phyloP scores from a whole-genome alignment of 2,797 vertebrate genomes.

The Sciurus vulgaris region DNA sequence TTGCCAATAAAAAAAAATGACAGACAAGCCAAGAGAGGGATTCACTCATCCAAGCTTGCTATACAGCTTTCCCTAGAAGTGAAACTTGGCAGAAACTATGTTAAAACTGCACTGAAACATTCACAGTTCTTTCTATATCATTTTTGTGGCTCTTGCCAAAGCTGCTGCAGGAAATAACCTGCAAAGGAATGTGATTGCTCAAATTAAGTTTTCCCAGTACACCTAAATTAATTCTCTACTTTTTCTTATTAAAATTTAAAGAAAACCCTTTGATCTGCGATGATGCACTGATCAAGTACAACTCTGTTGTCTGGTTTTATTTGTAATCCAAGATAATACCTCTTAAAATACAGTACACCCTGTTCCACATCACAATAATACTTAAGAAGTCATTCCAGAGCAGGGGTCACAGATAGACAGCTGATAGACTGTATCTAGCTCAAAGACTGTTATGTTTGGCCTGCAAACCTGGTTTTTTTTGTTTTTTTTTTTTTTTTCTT shows the following conservation, averaged over 20 bases:
- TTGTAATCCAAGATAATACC: conserved; percentile 54
- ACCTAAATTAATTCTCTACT: conserved; percentile 57
- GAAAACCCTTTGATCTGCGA: conserved; percentile 60
- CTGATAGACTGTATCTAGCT: background rate
- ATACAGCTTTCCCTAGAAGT: background rate
- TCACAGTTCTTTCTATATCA: background rate
- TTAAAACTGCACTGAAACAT: background rate
- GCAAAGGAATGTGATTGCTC: background rate
- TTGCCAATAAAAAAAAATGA: conserved; percentile 32
- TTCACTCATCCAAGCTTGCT: background rate
- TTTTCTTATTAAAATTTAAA: conserved; percentile 70
- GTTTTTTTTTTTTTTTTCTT: background rate
- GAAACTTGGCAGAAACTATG: background rate
- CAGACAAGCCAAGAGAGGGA: conserved; percentile 28
- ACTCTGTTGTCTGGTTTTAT: conserved; percentile 14
- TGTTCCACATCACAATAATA: background rate
- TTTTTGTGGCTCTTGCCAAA: background rate
- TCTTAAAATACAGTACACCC: conserved; percentile 16
- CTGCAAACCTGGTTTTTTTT: background rate
- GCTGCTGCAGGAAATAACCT: conserved; percentile 10
- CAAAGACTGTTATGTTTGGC: conserved; percentile 15
- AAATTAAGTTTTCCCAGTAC: background rate
- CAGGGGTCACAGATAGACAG: background rate
- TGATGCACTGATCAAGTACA: conserved; percentile 31
- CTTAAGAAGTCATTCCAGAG: background rate